Evolutionary conservation across 2,113 vertebrate species (phyloP), one percentile per base, ranked within the genome.

Genomic region (Macrotus californicus): DNA sequence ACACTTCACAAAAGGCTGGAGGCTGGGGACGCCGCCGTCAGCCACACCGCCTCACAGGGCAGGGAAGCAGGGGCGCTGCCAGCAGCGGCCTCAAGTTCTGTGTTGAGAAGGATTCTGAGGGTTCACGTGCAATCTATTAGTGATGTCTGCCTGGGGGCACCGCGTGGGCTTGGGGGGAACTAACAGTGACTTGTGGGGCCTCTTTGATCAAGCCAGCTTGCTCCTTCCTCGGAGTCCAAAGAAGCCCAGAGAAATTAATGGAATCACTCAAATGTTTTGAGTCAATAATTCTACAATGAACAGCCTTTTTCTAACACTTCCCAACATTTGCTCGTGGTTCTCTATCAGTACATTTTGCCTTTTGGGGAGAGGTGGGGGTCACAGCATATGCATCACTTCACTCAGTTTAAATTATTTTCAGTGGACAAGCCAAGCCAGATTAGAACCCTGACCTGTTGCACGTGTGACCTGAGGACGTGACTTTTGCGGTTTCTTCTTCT

Each of bases 231-330:
- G 85, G 77, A 89, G 46, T 59, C 64, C 26, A 24, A 85, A 54
- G 77, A 86, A 96, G 50, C n/a, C 79, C 73, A 79, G 77, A 79
- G 66, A 87, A 91, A 87, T 86, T 8, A 87, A 80, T 29, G 21
- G 41, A 46, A 54, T 39, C 39, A 9, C 56, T 93, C 85, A 82
- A 36, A 69, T 64, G 54, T 77, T 82, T 89, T 41, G 29, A 86
- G 43, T 54, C 84, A 77, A 48, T 80, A 93, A 72, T 85, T 92
- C 72, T 83, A 59, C 64, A 54, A 36, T 2, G 36, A 34, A n/a
- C 10, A 72, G 59, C 0, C 0, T 97, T 97, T 96, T 84, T 75
- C 46, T 92, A 79, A 96, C 29, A 67, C 77, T 34, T 93, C n/a
- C 31, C 73, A 84, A 70, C 64, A 81, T 82, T 95, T 89, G 56